A percentile compares a stretch with the other conserved stretches of the same genome.
These are phyloP conservation scores for Brachylomia viminalis DNA, from an alignment of 2,888 invertebrate species.

Conservation along the genomic window DNA sequence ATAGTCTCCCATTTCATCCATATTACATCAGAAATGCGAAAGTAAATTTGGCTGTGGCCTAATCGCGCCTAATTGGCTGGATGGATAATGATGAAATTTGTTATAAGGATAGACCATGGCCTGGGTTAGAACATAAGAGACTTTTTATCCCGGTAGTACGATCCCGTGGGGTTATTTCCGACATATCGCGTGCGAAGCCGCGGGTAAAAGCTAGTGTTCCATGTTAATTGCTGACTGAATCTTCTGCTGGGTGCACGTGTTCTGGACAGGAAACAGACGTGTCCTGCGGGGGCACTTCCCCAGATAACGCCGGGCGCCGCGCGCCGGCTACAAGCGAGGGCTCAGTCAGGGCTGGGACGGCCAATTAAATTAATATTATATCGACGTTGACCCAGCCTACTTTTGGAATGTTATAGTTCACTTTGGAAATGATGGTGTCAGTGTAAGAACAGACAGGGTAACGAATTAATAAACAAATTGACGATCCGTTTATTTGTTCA, in stretches of 20 bases:
- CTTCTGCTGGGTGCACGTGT: constrained; percentile 28
- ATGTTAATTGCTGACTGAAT: not conserved
- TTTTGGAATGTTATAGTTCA: not conserved
- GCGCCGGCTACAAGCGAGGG: not conserved
- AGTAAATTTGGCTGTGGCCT: no score
- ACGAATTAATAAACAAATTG: not conserved
- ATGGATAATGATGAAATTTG: not conserved
- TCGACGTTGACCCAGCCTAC: not conserved
- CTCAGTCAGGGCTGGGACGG: constrained; percentile 17
- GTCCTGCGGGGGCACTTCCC: constrained; percentile 58
- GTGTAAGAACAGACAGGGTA: not conserved
- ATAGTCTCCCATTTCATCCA: not conserved
- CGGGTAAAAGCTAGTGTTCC: not conserved
- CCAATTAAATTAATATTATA: not conserved
- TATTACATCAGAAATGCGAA: not conserved
- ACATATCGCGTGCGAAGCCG: not conserved
- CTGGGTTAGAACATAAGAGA: not conserved
- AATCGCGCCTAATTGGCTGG: not conserved
- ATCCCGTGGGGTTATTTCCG: not conserved
- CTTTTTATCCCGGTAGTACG: not conserved
- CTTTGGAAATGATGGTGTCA: not conserved
- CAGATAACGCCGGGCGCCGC: constrained; percentile 45
- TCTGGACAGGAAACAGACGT: constrained; percentile 67
- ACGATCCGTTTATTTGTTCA: not conserved
- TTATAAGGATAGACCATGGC: not conserved